Evolutionary conservation across 53 echinoderm and acorn worm species (phyloP).

Genomic region (Paracentrotus lividus): DNA sequence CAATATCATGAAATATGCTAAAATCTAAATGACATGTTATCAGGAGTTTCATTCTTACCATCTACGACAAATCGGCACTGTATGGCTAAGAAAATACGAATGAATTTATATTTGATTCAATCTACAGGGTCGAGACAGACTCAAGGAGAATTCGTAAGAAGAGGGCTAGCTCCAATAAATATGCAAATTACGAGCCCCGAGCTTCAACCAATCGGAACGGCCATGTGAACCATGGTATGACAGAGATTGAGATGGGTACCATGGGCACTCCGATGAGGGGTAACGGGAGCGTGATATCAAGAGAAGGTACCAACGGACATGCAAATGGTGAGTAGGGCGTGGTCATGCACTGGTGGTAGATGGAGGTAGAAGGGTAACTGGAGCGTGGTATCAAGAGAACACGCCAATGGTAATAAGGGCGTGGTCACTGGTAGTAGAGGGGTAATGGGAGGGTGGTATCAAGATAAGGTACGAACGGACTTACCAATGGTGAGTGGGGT

Average conservation of each 20-base stretch:
- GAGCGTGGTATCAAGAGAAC: not conserved
- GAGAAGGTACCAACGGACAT: slow-evolving; percentile 5
- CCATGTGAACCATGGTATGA: slow-evolving; percentile 59
- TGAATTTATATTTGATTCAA: too few species aligned
- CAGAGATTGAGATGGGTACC: slow-evolving; percentile 50
- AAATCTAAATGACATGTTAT: too few species aligned
- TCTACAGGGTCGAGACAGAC: slow-evolving; percentile 49
- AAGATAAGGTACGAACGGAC: too few species aligned
- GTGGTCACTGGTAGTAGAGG: not conserved
- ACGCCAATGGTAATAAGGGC: not conserved
- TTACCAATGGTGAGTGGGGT: too few species aligned
- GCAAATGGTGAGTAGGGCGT: not conserved
- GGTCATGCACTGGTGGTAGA: not conserved
- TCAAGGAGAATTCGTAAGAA: slow-evolving; percentile 47
- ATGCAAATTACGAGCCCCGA: slow-evolving; percentile 3
- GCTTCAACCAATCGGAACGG: slow-evolving; percentile 22
- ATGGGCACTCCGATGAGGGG: slow-evolving; percentile 29
- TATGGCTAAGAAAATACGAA: too few species aligned
- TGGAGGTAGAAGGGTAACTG: not conserved
- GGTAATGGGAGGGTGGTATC: slow-evolving; percentile 7
- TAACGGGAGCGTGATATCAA: slow-evolving; percentile 30
- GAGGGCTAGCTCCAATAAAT: not conserved
- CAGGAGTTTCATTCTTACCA: too few species aligned
- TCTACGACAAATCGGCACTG: too few species aligned
- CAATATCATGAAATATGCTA: too few species aligned